Evolutionary conservation across 2,113 vertebrate genomes (phyloP), one percentile per base, ranked within the genome.

Genomic region (Macroglossus sobrinus): DNA sequence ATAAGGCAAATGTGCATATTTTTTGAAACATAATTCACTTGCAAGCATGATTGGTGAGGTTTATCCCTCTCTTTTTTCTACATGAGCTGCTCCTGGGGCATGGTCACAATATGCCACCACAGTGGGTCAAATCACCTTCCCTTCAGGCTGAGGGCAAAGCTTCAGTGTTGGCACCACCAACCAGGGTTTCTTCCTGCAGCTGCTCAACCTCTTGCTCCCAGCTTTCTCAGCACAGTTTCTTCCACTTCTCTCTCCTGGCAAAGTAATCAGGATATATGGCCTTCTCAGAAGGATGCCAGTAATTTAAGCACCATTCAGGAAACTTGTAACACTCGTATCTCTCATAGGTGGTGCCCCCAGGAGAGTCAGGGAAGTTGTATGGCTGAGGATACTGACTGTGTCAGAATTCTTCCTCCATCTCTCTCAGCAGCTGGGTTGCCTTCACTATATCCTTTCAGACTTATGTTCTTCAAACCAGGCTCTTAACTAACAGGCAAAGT

Each of bases 231-330:
- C 98, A 98, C 97, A 99, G 98, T 78, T 99, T 99, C 98, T 99
- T 99, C 99, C 99, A 99, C 66, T 99, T 98, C 93, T 99, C 99
- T 87, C 99, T 99, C 97, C 99, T 99, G 93, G 99, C 95, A 97
- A 99, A 99, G 98, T 99, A 99, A 97, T 99, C 99, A 0, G 99
- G 99, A 94, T 99, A 99, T 99, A 99, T 93, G 0, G 99, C 99
- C 97, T 99, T 99, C 97, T 99, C 99, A 0, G 99, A 99, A 2
- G 99, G 99, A 88, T 99, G 99, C 99, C 99, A 99, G 96, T 98
- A 96, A 66, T 99, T 99, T 98, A 99, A 94, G 91, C 95, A 92
- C 99, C 99, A 99, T 40, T 99, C 99, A 0, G 99, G 99, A 80
- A 98, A 2, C 99, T 99, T 99, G 97, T 99, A 99, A 87, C 99